Evolutionary conservation across 2,888 invertebrate species (phyloP), one percentile per base, ranked within the genome.

Genomic region (Epiblema foenella): DNA sequence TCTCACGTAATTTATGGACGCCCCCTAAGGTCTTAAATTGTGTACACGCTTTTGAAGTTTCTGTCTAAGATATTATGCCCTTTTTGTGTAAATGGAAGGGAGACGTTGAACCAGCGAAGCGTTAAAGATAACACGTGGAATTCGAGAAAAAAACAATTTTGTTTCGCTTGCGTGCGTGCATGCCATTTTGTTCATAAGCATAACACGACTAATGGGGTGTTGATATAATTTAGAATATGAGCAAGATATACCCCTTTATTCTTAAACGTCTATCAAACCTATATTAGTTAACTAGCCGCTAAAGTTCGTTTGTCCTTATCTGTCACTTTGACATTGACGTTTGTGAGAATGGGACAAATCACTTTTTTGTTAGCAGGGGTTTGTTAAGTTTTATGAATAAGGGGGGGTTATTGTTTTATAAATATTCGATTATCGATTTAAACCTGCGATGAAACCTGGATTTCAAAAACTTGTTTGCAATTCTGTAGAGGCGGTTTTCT

Each of bases 121-220:
- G 64, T 69, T 58, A 52, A 69, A 54, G 69, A 69, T 69, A 64
- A 37, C 37, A 64, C 57, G 39, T 24, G 64, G 58, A 59, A 42
- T 63, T 24, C 49, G 39, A 42, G 39, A 58, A 64, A 64, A 68
- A 64, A 39, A 18, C 57, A 39, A 69, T 64, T 58, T 54, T 29
- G 20, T 57, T 24, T 17, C 39, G 46, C 68, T 63, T 29, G 39
- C 46, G 57, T 62, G 56, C 60, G 72, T 75, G 68, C 69, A 56
- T 68, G 69, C 57, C 60, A 46, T 52, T 51, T 42, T 60, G 39
- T 64, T 54, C 39, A 64, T 54, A 39, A 54, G 39, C 39, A 64
- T 54, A 39, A 54, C 15, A 51, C 52, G 29, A 8, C 17, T 29
- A 33, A 49, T 62, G 33, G 20, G 17, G 17, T 33, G 33, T 18